Evolutionary conservation across 2,113 vertebrate species (phyloP), one percentile per base, ranked within the genome.

Genomic region (Sinocyclocheilus grahami): DNA sequence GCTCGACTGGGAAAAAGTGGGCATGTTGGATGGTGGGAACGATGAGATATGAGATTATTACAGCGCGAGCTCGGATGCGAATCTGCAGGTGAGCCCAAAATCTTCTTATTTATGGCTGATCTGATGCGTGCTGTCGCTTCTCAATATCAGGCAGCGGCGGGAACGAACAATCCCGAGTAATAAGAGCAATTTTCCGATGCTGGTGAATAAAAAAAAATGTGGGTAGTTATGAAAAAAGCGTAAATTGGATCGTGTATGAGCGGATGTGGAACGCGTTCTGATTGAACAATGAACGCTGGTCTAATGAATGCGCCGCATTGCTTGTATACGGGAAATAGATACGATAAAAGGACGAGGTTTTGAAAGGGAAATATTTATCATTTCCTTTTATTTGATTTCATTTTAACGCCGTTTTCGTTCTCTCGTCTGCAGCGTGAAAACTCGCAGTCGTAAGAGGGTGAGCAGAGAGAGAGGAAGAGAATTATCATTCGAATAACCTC

Each of bases 1-100:
- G 65, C 67, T 83, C 48, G 69, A 84, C 69, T 51, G 20, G 46
- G 63, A 13, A 71, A 81, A 82, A 30, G 55, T n/a, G 39, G 60
- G 75, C 51, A 58, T 22, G 78, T 42, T 60, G 48, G 79, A 51
- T 39, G 58, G 67, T 86, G 18, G 69, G 8, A 60, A 82, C 69
- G 79, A 76, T 78, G 86, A 76, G 86, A 65, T 82, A 18, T 33
- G 74, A 65, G 79, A 86, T 78, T 76, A 79, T 63, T 58, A 27
- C 78, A 58, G 74, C 24, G 72, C 78, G 65, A 30, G 27, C 60
- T 75, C 77, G 83, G 78, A 82, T 39, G 77, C 60, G 80, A 62
- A 37, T 78, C 87, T 62, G 72, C 87, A 88, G 84, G 87, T 88
- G 80, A 88, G 84, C 24, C 74, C 84, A 37, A 82, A 62, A 67